Conservation (phyloP, 2,797 vertebrate genomes). For the Discoglossus pictus region DNA sequence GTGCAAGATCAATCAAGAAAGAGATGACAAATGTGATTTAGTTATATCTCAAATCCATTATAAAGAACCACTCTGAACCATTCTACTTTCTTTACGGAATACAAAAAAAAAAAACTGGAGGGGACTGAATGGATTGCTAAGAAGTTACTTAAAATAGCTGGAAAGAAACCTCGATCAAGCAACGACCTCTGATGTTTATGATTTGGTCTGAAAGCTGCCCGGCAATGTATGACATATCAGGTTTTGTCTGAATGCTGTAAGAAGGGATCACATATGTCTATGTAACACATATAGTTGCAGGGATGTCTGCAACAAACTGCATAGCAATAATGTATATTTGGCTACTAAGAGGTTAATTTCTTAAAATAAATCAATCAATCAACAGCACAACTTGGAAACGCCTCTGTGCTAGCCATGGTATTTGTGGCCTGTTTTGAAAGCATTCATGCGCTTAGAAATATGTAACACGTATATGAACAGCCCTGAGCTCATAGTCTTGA, state of each 20-base stretch:
- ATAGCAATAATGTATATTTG: background rate
- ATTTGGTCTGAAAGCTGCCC: background rate
- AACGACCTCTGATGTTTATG: too few relatives aligned
- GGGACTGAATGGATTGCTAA: too few relatives aligned
- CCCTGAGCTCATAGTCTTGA: constrained; percentile 43
- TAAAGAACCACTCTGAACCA: too few relatives aligned
- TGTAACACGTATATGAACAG: constrained; percentile 43
- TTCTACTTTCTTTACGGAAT: too few relatives aligned
- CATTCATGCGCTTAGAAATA: constrained; percentile 48
- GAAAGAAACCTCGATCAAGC: too few relatives aligned
- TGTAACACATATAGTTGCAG: background rate
- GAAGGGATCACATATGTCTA: background rate
- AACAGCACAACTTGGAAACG: constrained; percentile 25
- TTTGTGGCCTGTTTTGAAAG: constrained; percentile 42
- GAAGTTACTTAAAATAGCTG: too few relatives aligned
- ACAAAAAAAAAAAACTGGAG: too few relatives aligned
- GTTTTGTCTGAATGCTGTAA: background rate
- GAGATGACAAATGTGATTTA: too few relatives aligned
- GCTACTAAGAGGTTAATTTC: constrained; percentile 29
- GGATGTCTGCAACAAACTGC: background rate
- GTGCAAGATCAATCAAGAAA: too few relatives aligned
- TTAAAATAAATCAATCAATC: constrained; percentile 34
- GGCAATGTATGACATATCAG: constrained; percentile 2
- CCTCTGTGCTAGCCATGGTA: constrained; percentile 27
- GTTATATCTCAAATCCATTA: too few relatives aligned